phyloP scores from a whole-genome alignment of 2,888 invertebrate species.

The Asteroscopus sphinx region DNA sequence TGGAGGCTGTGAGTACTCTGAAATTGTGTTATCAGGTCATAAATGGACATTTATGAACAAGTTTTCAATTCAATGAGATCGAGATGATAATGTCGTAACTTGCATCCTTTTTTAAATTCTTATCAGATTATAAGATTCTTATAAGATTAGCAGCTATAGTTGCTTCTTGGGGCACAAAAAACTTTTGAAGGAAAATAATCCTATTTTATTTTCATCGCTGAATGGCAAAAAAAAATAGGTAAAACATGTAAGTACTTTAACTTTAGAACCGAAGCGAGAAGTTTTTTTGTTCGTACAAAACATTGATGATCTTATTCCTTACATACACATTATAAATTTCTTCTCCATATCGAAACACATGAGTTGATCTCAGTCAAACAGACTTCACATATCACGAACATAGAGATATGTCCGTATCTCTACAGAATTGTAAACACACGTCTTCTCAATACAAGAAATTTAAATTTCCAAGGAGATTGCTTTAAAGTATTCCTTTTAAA shows the following conservation, averaged over 20 bases:
- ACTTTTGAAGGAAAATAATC: too few relatives aligned
- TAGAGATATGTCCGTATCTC: slow-evolving; percentile 51
- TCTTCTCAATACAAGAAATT: slow-evolving; percentile 61
- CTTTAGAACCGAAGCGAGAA: background rate
- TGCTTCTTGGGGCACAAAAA: too few relatives aligned
- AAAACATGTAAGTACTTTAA: too few relatives aligned
- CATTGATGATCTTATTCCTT: slow-evolving; percentile 1
- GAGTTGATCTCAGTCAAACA: slow-evolving; percentile 44
- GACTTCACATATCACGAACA: slow-evolving; percentile 46
- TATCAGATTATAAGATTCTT: too few relatives aligned
- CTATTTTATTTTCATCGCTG: too few relatives aligned
- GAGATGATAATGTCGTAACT: background rate
- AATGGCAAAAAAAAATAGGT: too few relatives aligned
- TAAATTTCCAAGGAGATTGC: slow-evolving; percentile 66
- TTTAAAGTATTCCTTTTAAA: slow-evolving; percentile 75
- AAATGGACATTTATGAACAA: background rate
- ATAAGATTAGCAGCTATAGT: too few relatives aligned
- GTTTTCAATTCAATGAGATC: background rate
- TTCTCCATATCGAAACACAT: slow-evolving; percentile 31
- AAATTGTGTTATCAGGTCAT: slow-evolving; percentile 4
- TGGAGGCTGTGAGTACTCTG: background rate
- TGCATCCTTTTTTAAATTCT: background rate
- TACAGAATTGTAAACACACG: slow-evolving; percentile 54
- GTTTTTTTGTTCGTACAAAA: background rate
- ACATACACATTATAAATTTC: slow-evolving; percentile 26